Conservation (phyloP, 2,888 invertebrate genomes). For the Mythimna loreyi region DNA sequence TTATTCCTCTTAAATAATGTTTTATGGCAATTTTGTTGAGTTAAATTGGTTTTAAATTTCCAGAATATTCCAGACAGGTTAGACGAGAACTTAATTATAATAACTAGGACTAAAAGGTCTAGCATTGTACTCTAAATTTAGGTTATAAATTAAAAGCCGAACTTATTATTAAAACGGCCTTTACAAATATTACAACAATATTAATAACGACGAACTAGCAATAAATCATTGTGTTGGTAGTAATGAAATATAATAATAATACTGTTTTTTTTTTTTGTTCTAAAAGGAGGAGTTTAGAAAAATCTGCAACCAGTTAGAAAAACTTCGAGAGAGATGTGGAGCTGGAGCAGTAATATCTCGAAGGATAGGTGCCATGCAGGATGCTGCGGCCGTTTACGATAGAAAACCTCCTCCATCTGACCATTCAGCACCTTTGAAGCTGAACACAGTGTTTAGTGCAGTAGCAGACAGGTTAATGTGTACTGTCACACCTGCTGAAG, state of each 20-base stretch:
- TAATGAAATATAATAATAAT: too few relatives aligned
- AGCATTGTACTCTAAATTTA: slow-evolving; percentile 7
- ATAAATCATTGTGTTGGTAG: too few relatives aligned
- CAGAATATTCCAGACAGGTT: slow-evolving; percentile 31
- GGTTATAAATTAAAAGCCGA: slow-evolving; percentile 16
- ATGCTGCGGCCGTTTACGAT: slow-evolving; percentile 92
- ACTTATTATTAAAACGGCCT: slow-evolving; percentile 10
- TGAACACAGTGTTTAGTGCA: slow-evolving; percentile 89
- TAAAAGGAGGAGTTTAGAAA: slow-evolving; percentile 95
- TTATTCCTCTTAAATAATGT: slow-evolving; percentile 11
- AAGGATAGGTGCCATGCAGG: slow-evolving; percentile 95
- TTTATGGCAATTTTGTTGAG: slow-evolving; percentile 6
- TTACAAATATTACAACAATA: neutral
- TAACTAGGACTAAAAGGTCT: slow-evolving; percentile 11
- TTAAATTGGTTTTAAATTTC: slow-evolving; percentile 43
- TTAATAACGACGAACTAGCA: neutral
- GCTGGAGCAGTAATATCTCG: slow-evolving; percentile 94
- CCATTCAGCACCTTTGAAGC: slow-evolving; percentile 85
- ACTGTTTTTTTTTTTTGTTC: slow-evolving; percentile 20
- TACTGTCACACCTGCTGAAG: slow-evolving; percentile 88
- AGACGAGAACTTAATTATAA: slow-evolving; percentile 41
- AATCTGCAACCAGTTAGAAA: slow-evolving; percentile 94
- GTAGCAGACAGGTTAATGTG: slow-evolving; percentile 89
- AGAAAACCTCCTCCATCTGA: slow-evolving; percentile 87
- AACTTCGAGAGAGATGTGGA: slow-evolving; percentile 94